Base-by-base conservation (phyloP, 2,113 vertebrate species). In the Vicugna pacos region DNA sequence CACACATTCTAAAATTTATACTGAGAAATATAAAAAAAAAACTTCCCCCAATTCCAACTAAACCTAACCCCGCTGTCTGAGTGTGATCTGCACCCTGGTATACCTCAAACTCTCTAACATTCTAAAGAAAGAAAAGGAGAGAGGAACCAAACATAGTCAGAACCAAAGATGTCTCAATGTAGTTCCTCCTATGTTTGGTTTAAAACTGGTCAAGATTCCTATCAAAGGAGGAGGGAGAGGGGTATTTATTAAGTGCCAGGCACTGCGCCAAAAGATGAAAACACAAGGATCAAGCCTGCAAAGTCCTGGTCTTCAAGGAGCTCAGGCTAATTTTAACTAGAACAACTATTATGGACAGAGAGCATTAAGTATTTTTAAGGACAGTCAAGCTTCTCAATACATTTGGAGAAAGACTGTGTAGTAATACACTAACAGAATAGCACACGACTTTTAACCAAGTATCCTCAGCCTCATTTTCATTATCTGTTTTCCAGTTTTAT, bases 151-250 rank as follows among this genome's bases (percentile, higher is more conserved):
- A 28, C 4, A 60, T 5, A 52, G 26, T 48, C 30, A 38, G 52
- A 83, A 67, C 26, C 35, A 80, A 91, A 83, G 76, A 35, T 42
- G 8, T 60, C 56, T 89, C 72, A 69, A 2, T 28, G 1, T 13
- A 28, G 42, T 72, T 83, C 26, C 50, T 54, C 4, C 14, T 16
- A 58, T 6, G 19, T 65, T 35, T 69, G 50, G 26, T 62, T 93
- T 89, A 89, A 91, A 67, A 89, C 70, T 80, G 17, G 79, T 77
- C n/a, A 77, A 89, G 30, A 79, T 88, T 50, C 64, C 60, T 54
- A 67, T 52, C 48, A 90, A 75, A 62, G 75, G 65, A 81, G 60
- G 30, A 90, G 79, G 46, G 52, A 62, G 75, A 79, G 52, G 89
- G 62, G 28, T 35, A 87, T 67, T 89, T 67, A 67, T 67, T 32